Evolutionary conservation across 2,888 invertebrate genomes (phyloP), one percentile per base, ranked within the genome.

Genomic region (Diabrotica balteata): DNA sequence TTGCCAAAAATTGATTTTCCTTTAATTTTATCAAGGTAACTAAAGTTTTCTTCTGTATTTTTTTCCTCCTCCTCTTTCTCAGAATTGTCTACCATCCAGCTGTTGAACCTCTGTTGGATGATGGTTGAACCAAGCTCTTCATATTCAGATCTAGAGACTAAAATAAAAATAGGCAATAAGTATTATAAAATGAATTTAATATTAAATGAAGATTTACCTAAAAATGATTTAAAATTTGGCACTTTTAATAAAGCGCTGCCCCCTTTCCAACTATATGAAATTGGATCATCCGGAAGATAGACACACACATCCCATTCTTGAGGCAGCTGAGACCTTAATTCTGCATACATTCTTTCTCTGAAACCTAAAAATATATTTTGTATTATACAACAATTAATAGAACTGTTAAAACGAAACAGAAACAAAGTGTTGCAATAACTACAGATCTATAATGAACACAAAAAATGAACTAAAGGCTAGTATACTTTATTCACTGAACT

Each of bases 191-290:
- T 4, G 32, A 32, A 5, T 32, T 32, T 1, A 2, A 32, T 32
- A 32, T 32, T 32, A 32, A 4, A 5, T 32, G 32, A 43, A 42
- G 11, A 45, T 55, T 94, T 93, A 3, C 96, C 90, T 69, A 93
- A 85, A 75, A 89, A 87, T 0, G 88, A 89, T 71, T 90, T 87
- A 75, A 96, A 93, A 51, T 90, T 88, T 9, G 92, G 87, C 80
- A 93, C 91, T 75, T 89, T 86, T 5, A 93, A 89, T 52, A 97
- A 85, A 53, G 88, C 83, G 74, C 90, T 91, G 0, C 96, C 98
- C 5, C 97, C 97, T 77, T 91, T 88, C 97, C 97, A 98, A 0
- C 95, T 89, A 82, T 95, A 95, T 0, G 91, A 90, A 4, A 93
- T 82, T 0, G 97, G 95, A 79, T 92, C 88, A 68, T 89, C 86